These are phyloP conservation scores for Spodoptera litura DNA, from an alignment of 1,140 invertebrate species.

Conservation along the genomic window DNA sequence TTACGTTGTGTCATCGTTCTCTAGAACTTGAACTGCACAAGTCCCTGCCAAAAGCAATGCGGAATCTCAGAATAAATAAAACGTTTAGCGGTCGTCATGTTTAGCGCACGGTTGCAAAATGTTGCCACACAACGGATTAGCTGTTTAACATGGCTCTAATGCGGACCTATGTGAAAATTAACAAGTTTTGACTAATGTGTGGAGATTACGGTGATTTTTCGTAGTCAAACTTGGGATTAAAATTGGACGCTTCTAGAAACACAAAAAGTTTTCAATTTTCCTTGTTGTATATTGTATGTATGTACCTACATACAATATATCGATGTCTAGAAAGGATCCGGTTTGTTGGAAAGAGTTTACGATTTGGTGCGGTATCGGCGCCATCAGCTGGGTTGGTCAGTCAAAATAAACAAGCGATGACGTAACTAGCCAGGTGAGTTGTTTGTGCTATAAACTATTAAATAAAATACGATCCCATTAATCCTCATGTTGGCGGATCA, in stretches of 20 bases:
- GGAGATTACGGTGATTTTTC: neutral
- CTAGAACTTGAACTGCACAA: slow-evolving; percentile 29
- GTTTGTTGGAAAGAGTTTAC: slow-evolving; percentile 7
- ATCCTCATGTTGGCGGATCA: slow-evolving; percentile 37
- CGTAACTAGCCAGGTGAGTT: slow-evolving; percentile 29
- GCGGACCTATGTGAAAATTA: slow-evolving; percentile 63
- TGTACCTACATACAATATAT: too few relatives aligned
- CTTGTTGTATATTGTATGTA: too few relatives aligned
- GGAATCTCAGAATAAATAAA: slow-evolving; percentile 53
- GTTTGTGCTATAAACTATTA: slow-evolving; percentile 34
- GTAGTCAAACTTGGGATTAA: too few relatives aligned
- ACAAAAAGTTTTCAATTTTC: neutral
- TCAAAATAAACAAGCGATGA: slow-evolving; percentile 35
- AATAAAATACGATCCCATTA: slow-evolving; percentile 45
- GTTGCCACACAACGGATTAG: slow-evolving; percentile 56
- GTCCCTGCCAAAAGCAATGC: slow-evolving; percentile 49
- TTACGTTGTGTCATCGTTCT: slow-evolving; percentile 24
- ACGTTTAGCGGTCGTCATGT: slow-evolving; percentile 58
- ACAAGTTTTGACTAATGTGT: slow-evolving; percentile 43
- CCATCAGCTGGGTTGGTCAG: slow-evolving; percentile 1
- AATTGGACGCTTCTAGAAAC: neutral
- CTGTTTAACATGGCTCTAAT: slow-evolving; percentile 61
- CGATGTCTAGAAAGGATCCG: neutral
- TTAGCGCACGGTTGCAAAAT: slow-evolving; percentile 63
- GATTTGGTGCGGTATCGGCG: neutral